phyloP scores from a whole-genome alignment of 2,888 invertebrate species.

The Lasioglossum marginatum region DNA sequence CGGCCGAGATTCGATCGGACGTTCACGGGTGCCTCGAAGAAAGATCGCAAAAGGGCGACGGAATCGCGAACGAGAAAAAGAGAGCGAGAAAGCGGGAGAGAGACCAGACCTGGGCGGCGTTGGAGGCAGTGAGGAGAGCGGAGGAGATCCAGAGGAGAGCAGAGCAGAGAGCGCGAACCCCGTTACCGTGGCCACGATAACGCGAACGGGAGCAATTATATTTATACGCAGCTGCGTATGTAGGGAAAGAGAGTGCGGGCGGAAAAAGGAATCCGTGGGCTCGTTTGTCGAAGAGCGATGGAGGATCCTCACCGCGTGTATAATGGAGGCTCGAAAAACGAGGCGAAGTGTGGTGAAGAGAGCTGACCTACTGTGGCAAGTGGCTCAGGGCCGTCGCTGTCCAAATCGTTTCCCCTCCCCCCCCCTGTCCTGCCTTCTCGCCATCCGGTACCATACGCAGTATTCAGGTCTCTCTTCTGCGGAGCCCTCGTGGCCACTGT shows the following conservation, averaged over 20 bases:
- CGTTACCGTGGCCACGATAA: conserved; percentile 23
- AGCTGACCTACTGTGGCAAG: conserved; percentile 85
- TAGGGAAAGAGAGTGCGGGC: conserved; percentile 13
- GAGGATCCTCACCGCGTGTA: conserved; percentile 66
- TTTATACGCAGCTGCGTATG: conserved; percentile 16
- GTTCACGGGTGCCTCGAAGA: background rate
- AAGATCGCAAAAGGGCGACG: conserved; percentile 16
- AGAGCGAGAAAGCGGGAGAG: background rate
- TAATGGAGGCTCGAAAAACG: conserved; percentile 82
- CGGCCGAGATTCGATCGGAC: background rate
- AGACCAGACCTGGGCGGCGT: background rate
- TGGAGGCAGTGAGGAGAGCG: background rate
- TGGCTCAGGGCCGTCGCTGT: conserved; percentile 84
- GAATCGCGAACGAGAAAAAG: background rate
- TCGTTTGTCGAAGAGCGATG: conserved; percentile 54
- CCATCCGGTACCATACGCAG: conserved; percentile 68
- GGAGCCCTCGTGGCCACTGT: conserved; percentile 39
- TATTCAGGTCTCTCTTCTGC: conserved; percentile 68
- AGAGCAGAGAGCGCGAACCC: conserved; percentile 10
- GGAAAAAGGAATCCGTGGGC: conserved; percentile 47
- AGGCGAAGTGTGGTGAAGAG: conserved; percentile 83
- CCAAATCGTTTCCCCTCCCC: conserved; percentile 80
- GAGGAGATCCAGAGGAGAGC: background rate
- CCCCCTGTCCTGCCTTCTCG: conserved; percentile 56
- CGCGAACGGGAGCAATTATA: conserved; percentile 39